Percentiles rank a stretch among this genome's conserved stretches.
phyloP scores from a whole-genome alignment of 2,113 vertebrate species.

The Hepsetus odoe region DNA sequence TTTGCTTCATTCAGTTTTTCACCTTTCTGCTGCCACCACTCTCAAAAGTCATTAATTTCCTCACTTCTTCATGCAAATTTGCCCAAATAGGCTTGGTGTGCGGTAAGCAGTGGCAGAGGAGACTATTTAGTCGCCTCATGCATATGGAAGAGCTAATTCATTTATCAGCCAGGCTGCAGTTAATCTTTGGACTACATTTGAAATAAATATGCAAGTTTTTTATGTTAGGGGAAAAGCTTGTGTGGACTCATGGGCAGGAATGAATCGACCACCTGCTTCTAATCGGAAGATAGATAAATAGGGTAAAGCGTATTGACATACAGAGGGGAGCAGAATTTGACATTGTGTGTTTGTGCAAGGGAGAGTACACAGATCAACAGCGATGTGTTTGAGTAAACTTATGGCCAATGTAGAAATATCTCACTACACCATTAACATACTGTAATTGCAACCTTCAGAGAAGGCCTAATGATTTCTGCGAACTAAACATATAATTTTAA shows the following conservation, averaged over 20 bases:
- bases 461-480: too few species aligned
- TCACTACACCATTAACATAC: constrained; percentile 16
- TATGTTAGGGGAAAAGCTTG: constrained; percentile 21
- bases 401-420: constrained; percentile 31
- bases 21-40: constrained; percentile 60
- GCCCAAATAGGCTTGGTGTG: constrained; percentile 57
- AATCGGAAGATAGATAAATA: constrained; percentile 40
- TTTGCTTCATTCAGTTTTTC: constrained; percentile 59
- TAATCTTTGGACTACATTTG: constrained; percentile 58
- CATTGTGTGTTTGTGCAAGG: neutral
- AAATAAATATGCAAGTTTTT: constrained; percentile 56
- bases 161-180: constrained; percentile 70
- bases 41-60: constrained; percentile 77
- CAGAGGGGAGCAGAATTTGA: neutral
- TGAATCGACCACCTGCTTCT: constrained; percentile 43
- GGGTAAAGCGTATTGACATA: neutral
- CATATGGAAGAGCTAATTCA: constrained; percentile 75
- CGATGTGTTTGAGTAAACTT: neutral
- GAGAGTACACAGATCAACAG: neutral
- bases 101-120: constrained; percentile 67
- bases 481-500: too few species aligned
- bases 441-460: neutral
- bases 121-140: constrained; percentile 70
- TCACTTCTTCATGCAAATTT: constrained; percentile 74
- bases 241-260: neutral